Base-by-base conservation (phyloP, 1,140 invertebrate genomes). In the Xylocopa sonorina region DNA sequence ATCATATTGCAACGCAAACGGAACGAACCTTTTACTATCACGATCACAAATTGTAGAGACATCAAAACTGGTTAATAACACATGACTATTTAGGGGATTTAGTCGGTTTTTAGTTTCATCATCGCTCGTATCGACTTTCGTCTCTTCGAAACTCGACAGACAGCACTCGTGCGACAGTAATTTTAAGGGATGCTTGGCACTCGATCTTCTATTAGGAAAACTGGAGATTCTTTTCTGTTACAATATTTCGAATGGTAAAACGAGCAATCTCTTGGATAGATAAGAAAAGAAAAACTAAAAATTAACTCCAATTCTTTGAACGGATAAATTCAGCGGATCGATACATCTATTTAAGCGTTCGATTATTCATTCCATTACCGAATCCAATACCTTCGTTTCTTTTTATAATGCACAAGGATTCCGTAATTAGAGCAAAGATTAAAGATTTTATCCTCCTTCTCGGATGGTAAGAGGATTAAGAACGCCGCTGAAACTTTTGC, bases 21-120 rank as follows among this genome's bases (percentile, higher is more conserved):
- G 58, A 84, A 80, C 63, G 38, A 84, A 73, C 53, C 34, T 82
- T 38, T 76, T 41, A 58, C 46, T 24, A 43, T 68, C 38, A 53
- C 68, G 27, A 73, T 63, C 46, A 60, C 41, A 32, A 63, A 55
- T 48, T 48, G 73, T 32, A 24, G 32, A 63, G 62, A 48, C 50
- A 50, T 74, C 38, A 53, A 79, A 79, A 18, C 41, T 50, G 72
- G 71, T 78, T n/a, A n/a, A 67, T 53, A 34, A 5, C 63, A 10
- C 12, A 29, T 29, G 60, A 55, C 29, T 53, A 24, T 41, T 21
- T 51, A 67, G 16, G 27, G 21, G 18, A 29, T 21, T 16, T n/a
- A n/a, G 34, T 14, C 69, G 5, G 6, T n/a, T 46, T n/a, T 67
- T 43, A n/a, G 3, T 53, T 32, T 38, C 60, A 63, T 66, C 53